Percentiles rank a stretch among this genome's conserved stretches.
Conservation (phyloP, 2,888 invertebrate species). For the Drosophila maculinotata region DNA sequence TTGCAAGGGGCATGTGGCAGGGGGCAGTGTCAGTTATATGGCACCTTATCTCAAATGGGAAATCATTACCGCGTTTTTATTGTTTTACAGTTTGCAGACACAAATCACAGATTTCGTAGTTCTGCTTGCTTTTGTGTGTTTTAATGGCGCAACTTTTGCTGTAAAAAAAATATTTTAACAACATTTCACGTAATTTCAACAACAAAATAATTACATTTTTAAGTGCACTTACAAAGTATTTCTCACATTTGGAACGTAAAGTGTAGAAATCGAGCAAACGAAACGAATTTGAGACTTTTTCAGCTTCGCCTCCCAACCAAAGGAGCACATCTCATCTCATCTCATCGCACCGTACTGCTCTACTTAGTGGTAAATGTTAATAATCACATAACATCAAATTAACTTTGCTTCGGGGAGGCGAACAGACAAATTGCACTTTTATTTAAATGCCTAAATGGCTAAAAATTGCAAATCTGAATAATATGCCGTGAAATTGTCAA, state of each 20-base stretch:
- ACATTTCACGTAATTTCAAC: conserved; percentile 76
- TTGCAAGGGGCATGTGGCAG: neutral
- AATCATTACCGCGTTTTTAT: conserved; percentile 77
- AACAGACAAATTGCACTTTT: conserved; percentile 81
- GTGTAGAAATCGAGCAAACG: conserved; percentile 42
- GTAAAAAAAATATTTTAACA: conserved; percentile 74
- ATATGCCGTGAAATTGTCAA: conserved; percentile 83
- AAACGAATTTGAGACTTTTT: neutral
- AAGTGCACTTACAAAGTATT: conserved; percentile 66
- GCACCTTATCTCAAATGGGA: conserved; percentile 79
- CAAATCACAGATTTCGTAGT: conserved; percentile 53
- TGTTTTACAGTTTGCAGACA: conserved; percentile 68
- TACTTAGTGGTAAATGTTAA: conserved; percentile 59
- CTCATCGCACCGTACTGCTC: neutral
- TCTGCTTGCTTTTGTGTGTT: conserved; percentile 22
- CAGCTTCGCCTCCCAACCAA: no score
- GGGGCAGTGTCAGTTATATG: conserved; percentile 35
- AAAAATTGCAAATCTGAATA: conserved; percentile 75
- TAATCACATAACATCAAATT: conserved; percentile 72
- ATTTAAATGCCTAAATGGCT: conserved; percentile 76
- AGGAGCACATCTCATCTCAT: neutral
- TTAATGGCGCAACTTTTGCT: conserved; percentile 74
- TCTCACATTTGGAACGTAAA: conserved; percentile 60
- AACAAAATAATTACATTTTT: conserved; percentile 74
- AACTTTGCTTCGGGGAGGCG: conserved; percentile 46